phyloP scores from a whole-genome alignment of 2,888 invertebrate genomes.

The Syrista parreyssii region DNA sequence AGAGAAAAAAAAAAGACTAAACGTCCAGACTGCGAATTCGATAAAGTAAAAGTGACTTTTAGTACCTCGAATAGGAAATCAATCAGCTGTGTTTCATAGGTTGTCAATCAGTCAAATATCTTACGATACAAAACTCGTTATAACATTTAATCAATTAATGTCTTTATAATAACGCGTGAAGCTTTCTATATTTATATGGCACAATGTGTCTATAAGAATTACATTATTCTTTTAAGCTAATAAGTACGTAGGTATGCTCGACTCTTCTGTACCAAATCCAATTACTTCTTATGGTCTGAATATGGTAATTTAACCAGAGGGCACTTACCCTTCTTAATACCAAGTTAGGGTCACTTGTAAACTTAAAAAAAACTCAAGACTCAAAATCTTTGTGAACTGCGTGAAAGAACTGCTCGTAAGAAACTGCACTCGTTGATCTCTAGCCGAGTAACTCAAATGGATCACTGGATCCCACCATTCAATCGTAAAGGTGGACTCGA shows the following conservation, averaged over 20 bases:
- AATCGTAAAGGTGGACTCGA: conserved; percentile 31
- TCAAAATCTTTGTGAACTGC: no score
- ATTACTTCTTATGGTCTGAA: not conserved
- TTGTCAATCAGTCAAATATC: not conserved
- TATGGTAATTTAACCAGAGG: not conserved
- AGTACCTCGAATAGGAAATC: not conserved
- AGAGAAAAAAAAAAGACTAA: not conserved
- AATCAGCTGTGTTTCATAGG: not conserved
- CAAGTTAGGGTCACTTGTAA: no score
- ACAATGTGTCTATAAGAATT: no score
- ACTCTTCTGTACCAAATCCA: not conserved
- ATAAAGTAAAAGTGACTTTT: not conserved
- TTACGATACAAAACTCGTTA: not conserved
- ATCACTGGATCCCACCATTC: conserved; percentile 43
- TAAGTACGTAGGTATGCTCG: no score
- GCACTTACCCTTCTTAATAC: not conserved
- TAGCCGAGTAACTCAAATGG: conserved; percentile 28
- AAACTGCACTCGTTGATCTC: conserved; percentile 2
- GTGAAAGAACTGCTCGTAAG: conserved; percentile 4
- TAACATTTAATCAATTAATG: not conserved
- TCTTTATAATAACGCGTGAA: not conserved
- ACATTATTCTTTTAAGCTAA: not conserved
- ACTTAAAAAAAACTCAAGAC: no score
- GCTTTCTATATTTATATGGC: not conserved
- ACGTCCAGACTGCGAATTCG: not conserved